phyloP scores from a whole-genome alignment of 2,888 invertebrate genomes.

The Steinernema hermaphroditum region DNA sequence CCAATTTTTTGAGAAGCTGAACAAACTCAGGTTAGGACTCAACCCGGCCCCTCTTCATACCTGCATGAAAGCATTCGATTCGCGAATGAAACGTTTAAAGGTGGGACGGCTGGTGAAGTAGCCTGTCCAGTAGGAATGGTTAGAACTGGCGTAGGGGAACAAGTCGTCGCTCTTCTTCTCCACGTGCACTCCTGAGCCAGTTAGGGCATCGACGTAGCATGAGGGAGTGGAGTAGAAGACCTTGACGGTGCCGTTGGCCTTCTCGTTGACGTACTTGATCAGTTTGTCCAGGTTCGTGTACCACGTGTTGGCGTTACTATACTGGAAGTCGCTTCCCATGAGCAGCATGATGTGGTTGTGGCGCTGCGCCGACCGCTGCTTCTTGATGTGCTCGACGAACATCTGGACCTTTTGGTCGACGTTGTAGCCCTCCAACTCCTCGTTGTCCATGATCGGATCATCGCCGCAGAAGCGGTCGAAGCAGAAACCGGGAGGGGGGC shows the following conservation, averaged over 20 bases:
- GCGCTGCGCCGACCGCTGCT: conserved; percentile 73
- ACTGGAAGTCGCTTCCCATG: conserved; percentile 90
- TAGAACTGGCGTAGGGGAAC: conserved; percentile 84
- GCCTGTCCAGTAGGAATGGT: conserved; percentile 91
- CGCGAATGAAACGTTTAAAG: conserved; percentile 69
- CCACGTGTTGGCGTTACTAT: conserved; percentile 80
- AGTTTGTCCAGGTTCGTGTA: conserved; percentile 83
- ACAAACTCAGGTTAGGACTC: conserved; percentile 30
- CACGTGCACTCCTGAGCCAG: conserved; percentile 68
- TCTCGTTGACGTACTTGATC: conserved; percentile 76
- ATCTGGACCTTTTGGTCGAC: conserved; percentile 72
- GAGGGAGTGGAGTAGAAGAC: conserved; percentile 73
- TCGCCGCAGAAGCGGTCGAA: conserved; percentile 81
- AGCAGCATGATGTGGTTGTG: conserved; percentile 79
- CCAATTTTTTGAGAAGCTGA: conserved; percentile 67
- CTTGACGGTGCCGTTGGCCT: conserved; percentile 72
- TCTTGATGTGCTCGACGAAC: conserved; percentile 43
- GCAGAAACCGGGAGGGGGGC: conserved; percentile 84
- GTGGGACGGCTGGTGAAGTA: conserved; percentile 70
- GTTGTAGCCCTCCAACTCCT: conserved; percentile 74
- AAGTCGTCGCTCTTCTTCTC: conserved; percentile 82
- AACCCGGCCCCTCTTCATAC: conserved; percentile 50
- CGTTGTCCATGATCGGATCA: conserved; percentile 68
- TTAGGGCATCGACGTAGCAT: conserved; percentile 70
- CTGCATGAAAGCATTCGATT: conserved; percentile 68